Conservation (phyloP, 2,113 vertebrate species). For the Plecturocebus donacophilus region DNA sequence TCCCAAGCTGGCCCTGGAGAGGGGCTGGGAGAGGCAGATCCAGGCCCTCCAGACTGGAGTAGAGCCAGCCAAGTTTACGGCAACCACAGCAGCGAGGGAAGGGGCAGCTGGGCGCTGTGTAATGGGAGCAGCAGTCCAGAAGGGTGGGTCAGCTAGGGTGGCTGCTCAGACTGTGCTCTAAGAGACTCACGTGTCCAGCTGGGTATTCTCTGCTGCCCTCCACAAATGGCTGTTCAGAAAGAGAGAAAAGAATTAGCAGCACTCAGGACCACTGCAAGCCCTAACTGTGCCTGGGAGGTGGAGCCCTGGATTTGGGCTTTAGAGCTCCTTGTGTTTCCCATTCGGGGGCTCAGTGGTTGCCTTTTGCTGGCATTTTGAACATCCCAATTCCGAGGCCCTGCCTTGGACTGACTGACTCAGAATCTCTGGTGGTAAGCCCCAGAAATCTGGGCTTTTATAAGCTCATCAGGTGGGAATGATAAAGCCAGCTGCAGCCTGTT, state of each 20-base stretch:
- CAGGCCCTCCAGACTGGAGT: neutral
- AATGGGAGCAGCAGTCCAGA: neutral
- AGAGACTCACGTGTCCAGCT: conserved; percentile 68
- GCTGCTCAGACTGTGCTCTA: neutral
- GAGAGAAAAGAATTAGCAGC: neutral
- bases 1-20: neutral
- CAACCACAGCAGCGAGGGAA: fast-evolving
- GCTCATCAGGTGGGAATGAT: neutral
- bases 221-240: conserved; percentile 70
- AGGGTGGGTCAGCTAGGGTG: neutral
- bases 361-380: neutral
- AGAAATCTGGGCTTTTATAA: neutral
- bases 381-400: neutral
- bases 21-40: neutral
- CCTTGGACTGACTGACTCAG: neutral
- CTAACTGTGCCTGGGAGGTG: neutral
- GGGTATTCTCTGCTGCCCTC: conserved; percentile 73
- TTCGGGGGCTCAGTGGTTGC: neutral
- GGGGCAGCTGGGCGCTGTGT: neutral
- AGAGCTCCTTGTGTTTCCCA: neutral
- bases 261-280: neutral
- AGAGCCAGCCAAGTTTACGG: neutral
- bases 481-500: neutral
- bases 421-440: neutral
- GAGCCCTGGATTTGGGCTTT: neutral